A percentile compares a stretch with the other conserved stretches of the same genome.
These are phyloP conservation scores for Trididemnum miniatum DNA, from an alignment of 23 tunicate species.

Conservation along the genomic window DNA sequence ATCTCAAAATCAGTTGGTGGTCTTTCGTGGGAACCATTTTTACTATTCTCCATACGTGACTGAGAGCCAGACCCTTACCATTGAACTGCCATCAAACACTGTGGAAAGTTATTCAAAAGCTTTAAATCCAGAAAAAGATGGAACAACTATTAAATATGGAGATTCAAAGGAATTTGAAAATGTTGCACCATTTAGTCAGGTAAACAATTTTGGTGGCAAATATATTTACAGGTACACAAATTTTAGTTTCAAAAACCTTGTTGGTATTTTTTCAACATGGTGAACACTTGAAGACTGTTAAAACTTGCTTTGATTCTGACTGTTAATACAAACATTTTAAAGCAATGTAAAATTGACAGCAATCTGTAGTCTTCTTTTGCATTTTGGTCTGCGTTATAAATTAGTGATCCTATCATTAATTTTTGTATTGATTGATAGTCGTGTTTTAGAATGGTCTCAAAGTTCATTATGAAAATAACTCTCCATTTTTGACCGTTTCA, in stretches of 20 bases:
- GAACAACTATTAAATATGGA: conserved; percentile 76
- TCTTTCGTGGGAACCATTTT: conserved; percentile 84
- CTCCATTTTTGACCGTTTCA: conserved; percentile 74
- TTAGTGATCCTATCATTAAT: too few relatives aligned
- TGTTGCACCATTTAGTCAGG: conserved; percentile 59
- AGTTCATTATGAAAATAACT: conserved; percentile 94
- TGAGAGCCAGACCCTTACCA: conserved; percentile 58
- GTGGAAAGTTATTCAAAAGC: conserved; percentile 77
- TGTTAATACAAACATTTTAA: too few relatives aligned
- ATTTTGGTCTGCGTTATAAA: too few relatives aligned
- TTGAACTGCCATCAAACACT: conserved; percentile 75
- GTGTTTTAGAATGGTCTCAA: conserved; percentile 54
- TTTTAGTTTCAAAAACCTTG: too few relatives aligned
- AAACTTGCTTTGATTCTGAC: too few relatives aligned
- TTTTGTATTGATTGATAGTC: neutral
- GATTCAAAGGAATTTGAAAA: conserved; percentile 67
- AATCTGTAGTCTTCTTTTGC: too few relatives aligned
- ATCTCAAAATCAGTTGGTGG: conserved; percentile 89
- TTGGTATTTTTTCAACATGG: too few relatives aligned
- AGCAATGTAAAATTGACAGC: too few relatives aligned
- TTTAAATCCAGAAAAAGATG: conserved; percentile 70
- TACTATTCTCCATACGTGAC: conserved; percentile 87
- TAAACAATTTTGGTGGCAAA: too few relatives aligned
- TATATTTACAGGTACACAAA: too few relatives aligned
- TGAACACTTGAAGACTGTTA: too few relatives aligned